Evolutionary conservation across 2,113 vertebrate species (phyloP).

Genomic region (Rhabdomys dilectus): DNA sequence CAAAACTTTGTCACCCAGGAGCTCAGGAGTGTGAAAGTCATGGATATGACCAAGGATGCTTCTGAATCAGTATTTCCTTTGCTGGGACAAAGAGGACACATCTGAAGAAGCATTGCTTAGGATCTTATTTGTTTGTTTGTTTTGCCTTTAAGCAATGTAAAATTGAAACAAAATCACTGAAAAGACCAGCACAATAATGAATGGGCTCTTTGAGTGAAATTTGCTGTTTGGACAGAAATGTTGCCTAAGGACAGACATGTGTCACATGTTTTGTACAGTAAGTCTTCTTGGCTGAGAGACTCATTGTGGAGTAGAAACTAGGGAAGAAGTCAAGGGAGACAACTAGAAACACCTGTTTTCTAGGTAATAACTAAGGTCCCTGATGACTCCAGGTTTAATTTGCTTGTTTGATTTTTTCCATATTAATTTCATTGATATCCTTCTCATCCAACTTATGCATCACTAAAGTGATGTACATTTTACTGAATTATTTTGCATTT

Average conservation of each 20-base stretch:
- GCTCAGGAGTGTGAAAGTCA: neutral
- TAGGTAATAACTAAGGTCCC: neutral
- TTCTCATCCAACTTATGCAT: neutral
- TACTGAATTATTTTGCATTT: neutral
- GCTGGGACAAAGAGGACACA: neutral
- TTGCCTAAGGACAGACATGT: neutral
- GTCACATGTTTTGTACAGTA: neutral
- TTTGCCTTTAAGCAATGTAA: neutral
- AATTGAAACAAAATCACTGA: neutral
- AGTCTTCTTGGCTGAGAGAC: neutral
- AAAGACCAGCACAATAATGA: neutral
- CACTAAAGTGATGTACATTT: neutral
- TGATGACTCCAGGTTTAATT: neutral
- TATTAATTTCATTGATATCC: neutral
- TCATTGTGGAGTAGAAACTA: neutral
- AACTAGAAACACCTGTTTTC: neutral
- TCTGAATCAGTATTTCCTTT: neutral
- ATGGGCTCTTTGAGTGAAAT: neutral
- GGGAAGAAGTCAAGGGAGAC: neutral
- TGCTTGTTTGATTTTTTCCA: neutral
- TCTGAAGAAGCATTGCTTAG: neutral
- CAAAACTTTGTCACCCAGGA: neutral
- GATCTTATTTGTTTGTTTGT: neutral
- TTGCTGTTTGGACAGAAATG: neutral
- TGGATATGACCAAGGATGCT: neutral